Evolutionary conservation across 2,797 vertebrate species (phyloP).

Genomic region (Manis pentadactyla): DNA sequence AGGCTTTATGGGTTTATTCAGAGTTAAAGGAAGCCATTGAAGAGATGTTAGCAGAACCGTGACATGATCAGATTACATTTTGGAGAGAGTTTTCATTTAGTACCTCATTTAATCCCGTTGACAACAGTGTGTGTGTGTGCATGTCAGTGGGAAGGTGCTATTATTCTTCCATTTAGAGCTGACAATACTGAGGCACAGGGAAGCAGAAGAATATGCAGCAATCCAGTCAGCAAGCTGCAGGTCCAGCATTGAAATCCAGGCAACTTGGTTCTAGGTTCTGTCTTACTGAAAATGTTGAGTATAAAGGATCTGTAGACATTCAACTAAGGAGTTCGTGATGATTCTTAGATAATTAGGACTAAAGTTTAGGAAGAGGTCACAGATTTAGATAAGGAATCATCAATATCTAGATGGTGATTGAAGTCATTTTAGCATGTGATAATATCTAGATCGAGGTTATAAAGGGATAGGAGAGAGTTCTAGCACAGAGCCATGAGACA

Average conservation of each 20-base stretch:
- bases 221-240: background rate
- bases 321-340: too few relatives aligned
- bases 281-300: background rate
- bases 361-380: background rate
- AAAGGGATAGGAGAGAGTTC: background rate
- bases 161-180: background rate
- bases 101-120: background rate
- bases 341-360: background rate
- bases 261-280: too few relatives aligned
- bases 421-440: background rate
- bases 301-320: too few relatives aligned
- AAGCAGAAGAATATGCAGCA: rapidly evolving
- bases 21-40: background rate
- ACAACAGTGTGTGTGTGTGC: too few relatives aligned
- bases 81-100: background rate
- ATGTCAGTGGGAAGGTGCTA: rapidly evolving
- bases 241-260: background rate
- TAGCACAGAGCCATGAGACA: too few relatives aligned
- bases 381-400: background rate
- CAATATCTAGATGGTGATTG: background rate
- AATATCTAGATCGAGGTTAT: background rate
- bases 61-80: background rate
- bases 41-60: background rate
- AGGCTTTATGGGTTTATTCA: background rate
- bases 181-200: background rate